Conservation (phyloP, 1,140 invertebrate genomes). For the Drosophila truncata region DNA sequence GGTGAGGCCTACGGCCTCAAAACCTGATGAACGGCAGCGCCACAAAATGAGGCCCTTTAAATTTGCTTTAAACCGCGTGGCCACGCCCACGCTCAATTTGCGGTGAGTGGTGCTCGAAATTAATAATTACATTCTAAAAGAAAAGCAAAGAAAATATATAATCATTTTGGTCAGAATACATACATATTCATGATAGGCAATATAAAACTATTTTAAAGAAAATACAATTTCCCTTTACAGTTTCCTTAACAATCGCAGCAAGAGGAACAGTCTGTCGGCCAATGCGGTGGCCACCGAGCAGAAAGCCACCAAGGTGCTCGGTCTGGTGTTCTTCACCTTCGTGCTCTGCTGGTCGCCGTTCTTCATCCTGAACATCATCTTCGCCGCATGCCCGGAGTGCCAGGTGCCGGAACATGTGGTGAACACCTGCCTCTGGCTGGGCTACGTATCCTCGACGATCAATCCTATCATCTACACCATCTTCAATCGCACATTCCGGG, state of each 20-base stretch:
- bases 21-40: constrained; percentile 83
- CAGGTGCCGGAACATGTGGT: constrained; percentile 89
- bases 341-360: constrained; percentile 96
- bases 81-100: constrained; percentile 87
- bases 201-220: background rate
- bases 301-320: constrained; percentile 91
- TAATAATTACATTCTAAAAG: constrained; percentile 18
- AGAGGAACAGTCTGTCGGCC: constrained; percentile 89
- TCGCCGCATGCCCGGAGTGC: constrained; percentile 91
- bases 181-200: background rate
- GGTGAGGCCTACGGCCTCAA: constrained; percentile 85
- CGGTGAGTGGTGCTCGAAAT: constrained; percentile 85
- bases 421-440: constrained; percentile 93
- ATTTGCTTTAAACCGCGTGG: constrained; percentile 88
- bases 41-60: constrained; percentile 89
- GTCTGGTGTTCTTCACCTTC: constrained; percentile 95
- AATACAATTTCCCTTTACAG: constrained; percentile 78
- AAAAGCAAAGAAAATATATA: background rate
- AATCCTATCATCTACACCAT: constrained; percentile 95
- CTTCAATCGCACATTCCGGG: constrained; percentile 94
- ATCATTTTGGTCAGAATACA: no score
- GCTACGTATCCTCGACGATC: constrained; percentile 95
- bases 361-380: constrained; percentile 94
- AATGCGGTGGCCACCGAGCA: constrained; percentile 93
- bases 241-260: constrained; percentile 89